A percentile compares a stretch with the other conserved stretches of the same genome.
Conservation (phyloP, 2,888 invertebrate genomes). For the Baccha elongata region DNA sequence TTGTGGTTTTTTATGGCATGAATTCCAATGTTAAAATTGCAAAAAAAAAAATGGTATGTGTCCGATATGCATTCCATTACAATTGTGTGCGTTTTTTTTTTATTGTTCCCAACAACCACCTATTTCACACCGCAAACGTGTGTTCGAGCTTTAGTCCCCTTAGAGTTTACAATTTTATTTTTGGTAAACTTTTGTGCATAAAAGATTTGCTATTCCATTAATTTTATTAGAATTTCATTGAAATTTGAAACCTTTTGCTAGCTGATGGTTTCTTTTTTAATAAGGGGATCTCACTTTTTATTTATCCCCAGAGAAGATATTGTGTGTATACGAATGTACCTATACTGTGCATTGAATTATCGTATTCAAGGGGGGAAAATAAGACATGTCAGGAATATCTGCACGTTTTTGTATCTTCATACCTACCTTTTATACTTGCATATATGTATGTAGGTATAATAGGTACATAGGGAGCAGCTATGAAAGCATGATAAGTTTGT, state of each 20-base stretch:
- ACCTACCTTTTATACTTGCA: too few species aligned
- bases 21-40: slow-evolving; percentile 61
- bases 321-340: slow-evolving; percentile 3
- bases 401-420: slow-evolving; percentile 17
- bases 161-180: background rate
- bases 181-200: slow-evolving; percentile 48
- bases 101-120: slow-evolving; percentile 48
- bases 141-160: background rate
- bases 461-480: slow-evolving; percentile 31
- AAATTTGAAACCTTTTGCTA: slow-evolving; percentile 71
- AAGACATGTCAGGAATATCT: slow-evolving; percentile 33
- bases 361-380: slow-evolving; percentile 38
- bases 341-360: slow-evolving; percentile 56
- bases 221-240: slow-evolving; percentile 74
- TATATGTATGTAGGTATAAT: too few species aligned
- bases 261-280: slow-evolving; percentile 43
- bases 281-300: slow-evolving; percentile 62
- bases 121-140: slow-evolving; percentile 2
- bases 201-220: slow-evolving; percentile 73
- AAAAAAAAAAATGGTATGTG: slow-evolving; percentile 14
- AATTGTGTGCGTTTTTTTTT: slow-evolving; percentile 48
- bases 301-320: slow-evolving; percentile 62
- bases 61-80: slow-evolving; percentile 41
- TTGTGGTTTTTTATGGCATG: slow-evolving; percentile 39
- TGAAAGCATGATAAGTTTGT: slow-evolving; percentile 44